Base-by-base conservation (phyloP, 2,888 invertebrate genomes). In the Diadegma fenestrale region DNA sequence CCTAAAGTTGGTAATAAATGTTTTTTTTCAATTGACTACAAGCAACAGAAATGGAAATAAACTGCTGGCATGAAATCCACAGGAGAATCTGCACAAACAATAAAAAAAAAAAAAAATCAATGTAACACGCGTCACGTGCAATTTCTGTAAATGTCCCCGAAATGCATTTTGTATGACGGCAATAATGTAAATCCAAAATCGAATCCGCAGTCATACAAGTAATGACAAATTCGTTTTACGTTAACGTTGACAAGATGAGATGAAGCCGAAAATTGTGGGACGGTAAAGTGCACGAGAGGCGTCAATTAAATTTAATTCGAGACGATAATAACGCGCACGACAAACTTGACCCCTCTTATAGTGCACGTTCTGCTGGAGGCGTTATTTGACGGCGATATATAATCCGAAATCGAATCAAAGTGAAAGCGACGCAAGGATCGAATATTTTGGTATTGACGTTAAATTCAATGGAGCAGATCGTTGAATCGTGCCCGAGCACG, bases 391-490 rank as follows among this genome's bases (percentile, higher is more conserved):
- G 69, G 68, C 69, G 64, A 80, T 80, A 64, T 48, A 58, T 77
- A 77, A 66, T 77, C 66, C 48, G 72, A 64, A 77, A 80, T 63
- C 26, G 71, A 71, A 84, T 76, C 64, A 75, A 61, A 71, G 54
- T 72, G 48, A 33, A 66, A 76, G 77, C 66, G 69, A 77, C n/a
- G n/a, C 71, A 45, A 45, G 63, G 72, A 84, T 88, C 68, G 88
- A 83, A 85, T 75, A 79, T 84, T 58, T 58, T 75, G 80, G 83
- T 58, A 86, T 86, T 83, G 86, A 84, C 88, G 86, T 89, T 88
- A 82, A 83, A 85, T 85, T 88, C 88, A 90, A 89, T 89, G 88
- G 87, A 88, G 89, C 85, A 85, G 82, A 82, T 87, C 86, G 68
- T 80, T 80, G 86, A 89, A 86, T 87, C 89, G 90, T 84, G 80